These are phyloP conservation scores for Megaceryle alcyon DNA, from an alignment of 2,797 vertebrate species.

Conservation along the genomic window DNA sequence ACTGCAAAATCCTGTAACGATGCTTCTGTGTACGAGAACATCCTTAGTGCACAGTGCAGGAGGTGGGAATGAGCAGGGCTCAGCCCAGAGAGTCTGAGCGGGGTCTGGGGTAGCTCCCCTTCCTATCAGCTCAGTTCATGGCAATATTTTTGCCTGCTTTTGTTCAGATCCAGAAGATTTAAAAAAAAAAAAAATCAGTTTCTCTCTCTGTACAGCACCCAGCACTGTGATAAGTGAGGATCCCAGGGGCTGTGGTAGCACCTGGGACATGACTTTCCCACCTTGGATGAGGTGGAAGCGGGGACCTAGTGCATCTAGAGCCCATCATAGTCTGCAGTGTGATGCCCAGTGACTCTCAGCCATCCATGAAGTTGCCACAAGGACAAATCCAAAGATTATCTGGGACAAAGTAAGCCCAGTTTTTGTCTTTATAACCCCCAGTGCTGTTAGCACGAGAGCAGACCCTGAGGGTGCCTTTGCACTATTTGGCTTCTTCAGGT, in stretches of 20 bases:
- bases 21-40: neutral
- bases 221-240: neutral
- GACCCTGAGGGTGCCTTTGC: neutral
- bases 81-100: neutral
- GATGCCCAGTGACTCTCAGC: neutral
- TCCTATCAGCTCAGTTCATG: fast-evolving
- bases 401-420: neutral
- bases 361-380: neutral
- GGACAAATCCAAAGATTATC: neutral
- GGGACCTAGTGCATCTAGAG: neutral
- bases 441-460: neutral
- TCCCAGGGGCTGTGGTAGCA: neutral
- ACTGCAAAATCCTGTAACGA: neutral
- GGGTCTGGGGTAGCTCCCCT: neutral
- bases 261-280: neutral
- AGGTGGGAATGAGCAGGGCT: neutral
- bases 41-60: neutral
- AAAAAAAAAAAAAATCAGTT: neutral
- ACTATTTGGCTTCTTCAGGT: neutral
- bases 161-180: neutral
- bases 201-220: neutral
- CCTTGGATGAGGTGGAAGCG: neutral
- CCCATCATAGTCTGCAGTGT: neutral
- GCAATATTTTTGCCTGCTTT: neutral
- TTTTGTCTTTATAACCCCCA: neutral